These are phyloP conservation scores for Arenicola marina DNA, from an alignment of 2,888 invertebrate species.

Conservation along the genomic window DNA sequence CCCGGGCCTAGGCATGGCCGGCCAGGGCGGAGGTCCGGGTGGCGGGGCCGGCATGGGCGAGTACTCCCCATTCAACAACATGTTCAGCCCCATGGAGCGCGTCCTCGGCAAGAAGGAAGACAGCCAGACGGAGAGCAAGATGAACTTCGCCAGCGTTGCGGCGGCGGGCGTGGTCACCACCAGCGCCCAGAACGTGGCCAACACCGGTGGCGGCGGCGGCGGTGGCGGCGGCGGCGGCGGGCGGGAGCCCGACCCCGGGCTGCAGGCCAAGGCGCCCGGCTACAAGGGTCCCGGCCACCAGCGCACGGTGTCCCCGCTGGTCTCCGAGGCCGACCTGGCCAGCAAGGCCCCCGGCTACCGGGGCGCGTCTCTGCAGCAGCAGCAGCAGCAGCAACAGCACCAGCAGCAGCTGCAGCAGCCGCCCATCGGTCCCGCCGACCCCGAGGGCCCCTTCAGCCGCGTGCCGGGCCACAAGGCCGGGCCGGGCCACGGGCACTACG, in stretches of 20 bases:
- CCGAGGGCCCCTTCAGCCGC: too few species aligned
- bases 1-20: too few species aligned
- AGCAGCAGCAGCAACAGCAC: neutral
- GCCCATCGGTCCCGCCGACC: neutral
- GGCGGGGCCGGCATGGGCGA: neutral
- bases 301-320: neutral
- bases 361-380: neutral
- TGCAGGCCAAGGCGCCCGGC: slow-evolving; percentile 62
- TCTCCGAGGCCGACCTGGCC: neutral
- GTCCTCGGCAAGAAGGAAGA: slow-evolving; percentile 50
- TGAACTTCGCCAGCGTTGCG: slow-evolving; percentile 75
- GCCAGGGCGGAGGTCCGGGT: too few species aligned
- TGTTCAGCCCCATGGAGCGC: slow-evolving; percentile 68
- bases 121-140: slow-evolving; percentile 57
- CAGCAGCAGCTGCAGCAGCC: neutral
- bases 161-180: slow-evolving; percentile 65
- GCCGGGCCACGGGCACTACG: neutral
- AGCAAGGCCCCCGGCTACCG: neutral
- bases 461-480: neutral
- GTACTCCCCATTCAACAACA: slow-evolving; percentile 84
- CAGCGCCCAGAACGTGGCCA: too few species aligned
- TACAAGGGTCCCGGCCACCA: slow-evolving; percentile 42
- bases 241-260: slow-evolving; percentile 40
- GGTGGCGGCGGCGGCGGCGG: neutral
- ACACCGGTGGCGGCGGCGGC: neutral